Conservation (phyloP, 2,888 invertebrate species). For the Drosophila mimica region DNA sequence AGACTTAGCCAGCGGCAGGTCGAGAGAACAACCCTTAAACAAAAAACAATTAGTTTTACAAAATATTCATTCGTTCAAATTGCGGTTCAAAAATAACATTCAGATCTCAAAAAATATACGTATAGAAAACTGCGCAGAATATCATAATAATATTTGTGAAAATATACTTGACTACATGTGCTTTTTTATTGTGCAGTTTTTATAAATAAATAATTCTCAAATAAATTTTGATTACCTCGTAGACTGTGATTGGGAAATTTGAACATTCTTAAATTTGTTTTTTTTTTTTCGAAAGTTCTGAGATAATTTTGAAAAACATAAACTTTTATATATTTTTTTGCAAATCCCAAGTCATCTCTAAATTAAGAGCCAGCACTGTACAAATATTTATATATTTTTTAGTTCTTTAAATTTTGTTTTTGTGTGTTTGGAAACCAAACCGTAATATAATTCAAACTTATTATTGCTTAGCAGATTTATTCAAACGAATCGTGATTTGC, state of each 20-base stretch:
- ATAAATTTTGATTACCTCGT: background rate
- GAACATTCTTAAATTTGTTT: background rate
- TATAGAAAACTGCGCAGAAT: slow-evolving; percentile 39
- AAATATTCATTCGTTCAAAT: slow-evolving; percentile 9
- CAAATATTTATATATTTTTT: slow-evolving; percentile 3
- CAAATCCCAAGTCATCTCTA: background rate
- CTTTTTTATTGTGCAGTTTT: slow-evolving; percentile 18
- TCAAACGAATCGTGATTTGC: slow-evolving; percentile 44
- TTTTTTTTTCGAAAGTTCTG: background rate
- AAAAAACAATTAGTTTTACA: slow-evolving; percentile 55
- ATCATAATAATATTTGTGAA: slow-evolving; percentile 14
- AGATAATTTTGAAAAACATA: background rate
- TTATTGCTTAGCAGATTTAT: slow-evolving; percentile 12
- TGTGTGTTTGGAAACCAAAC: slow-evolving; percentile 3
- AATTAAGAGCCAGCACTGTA: background rate
- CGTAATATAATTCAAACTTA: background rate
- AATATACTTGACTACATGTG: slow-evolving; percentile 17
- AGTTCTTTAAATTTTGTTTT: background rate
- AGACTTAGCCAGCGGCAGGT: slow-evolving; percentile 51
- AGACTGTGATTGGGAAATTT: background rate
- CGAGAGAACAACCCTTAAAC: slow-evolving; percentile 64
- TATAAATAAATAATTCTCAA: background rate
- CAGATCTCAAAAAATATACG: slow-evolving; percentile 3
- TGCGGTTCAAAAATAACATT: background rate
- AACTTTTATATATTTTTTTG: background rate